Base-by-base conservation (phyloP, 2,888 invertebrate species). In the Orthosia gracilis region DNA sequence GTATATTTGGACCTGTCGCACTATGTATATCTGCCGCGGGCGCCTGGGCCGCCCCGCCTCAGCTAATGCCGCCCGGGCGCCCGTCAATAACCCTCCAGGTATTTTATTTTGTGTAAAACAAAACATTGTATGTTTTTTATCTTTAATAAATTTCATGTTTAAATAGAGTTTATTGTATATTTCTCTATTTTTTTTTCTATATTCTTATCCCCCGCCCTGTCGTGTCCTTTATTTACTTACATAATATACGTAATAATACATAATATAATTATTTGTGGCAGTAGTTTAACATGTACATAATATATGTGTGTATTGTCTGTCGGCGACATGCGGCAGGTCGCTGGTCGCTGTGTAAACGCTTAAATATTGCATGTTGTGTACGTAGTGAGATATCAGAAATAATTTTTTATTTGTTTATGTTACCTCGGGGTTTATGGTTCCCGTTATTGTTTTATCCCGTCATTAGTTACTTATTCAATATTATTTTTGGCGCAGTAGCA, bases 131-230 rank as follows among this genome's bases (percentile, higher is more conserved):
- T 96, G 96, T 95, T 96, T 96, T 93, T 95, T 94, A 94, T 94
- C 95, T 95, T 95, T 95, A 96, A 96, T 96, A 96, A 96, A 96
- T 94, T 96, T 96, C 95, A 96, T 95, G 95, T 95, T 96, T 96
- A 95, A 95, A 96, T 96, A 96, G 94, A 94, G 91, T 96, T 94
- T 96, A 96, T 95, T 91, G 95, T 96, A 96, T 96, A 96, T 96
- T 96, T 95, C 94, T 94, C 94, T 95, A 94, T 95, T 95, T 92
- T 94, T 82, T 89, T 92, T 94, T 94, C 94, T 94, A 93, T 96
- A 94, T 96, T 95, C 87, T 87, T 92, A 88, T 89, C 91, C 91
- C 92, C 91, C 85, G 82, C 93, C 94, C 92, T 88, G 87, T 94
- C 89, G 89, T 94, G 90, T 94, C 94, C 94, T 93, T 80, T 94